These are phyloP conservation scores for Panulirus ornatus DNA, from an alignment of 1,140 invertebrate species.

Conservation along the genomic window DNA sequence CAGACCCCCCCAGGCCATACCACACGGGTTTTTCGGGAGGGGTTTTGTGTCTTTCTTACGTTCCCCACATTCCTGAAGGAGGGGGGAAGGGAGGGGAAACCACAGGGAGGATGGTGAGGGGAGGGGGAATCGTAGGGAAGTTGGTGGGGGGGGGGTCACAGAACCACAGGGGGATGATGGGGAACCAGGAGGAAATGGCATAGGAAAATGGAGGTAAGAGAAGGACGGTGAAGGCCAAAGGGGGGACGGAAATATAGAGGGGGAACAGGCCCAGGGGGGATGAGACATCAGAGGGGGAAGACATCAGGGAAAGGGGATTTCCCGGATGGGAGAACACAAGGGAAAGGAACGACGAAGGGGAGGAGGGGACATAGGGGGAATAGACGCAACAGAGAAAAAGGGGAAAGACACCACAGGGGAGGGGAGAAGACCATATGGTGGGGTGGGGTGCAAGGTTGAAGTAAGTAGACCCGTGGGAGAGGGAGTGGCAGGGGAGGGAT, in stretches of 20 bases:
- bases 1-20: no score
- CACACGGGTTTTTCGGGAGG: no score
- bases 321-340: no score
- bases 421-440: not conserved
- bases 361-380: not conserved
- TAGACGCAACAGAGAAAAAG: not conserved
- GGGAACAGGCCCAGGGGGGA: not conserved
- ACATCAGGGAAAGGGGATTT: not conserved
- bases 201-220: not conserved
- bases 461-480: not conserved
- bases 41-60: no score
- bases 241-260: not conserved
- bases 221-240: not conserved
- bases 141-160: not conserved
- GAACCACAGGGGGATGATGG: not conserved
- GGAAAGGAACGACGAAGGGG: not conserved
- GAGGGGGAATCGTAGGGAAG: not conserved
- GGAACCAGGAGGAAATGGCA: not conserved
- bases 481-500: not conserved
- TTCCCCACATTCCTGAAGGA: no score
- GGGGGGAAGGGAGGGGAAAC: slow-evolving; percentile 5
- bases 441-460: no score
- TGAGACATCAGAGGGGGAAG: not conserved
- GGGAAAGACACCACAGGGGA: not conserved
- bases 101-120: not conserved